These are phyloP conservation scores for Drosophila monieri DNA, from an alignment of 2,888 invertebrate genomes.

Conservation along the genomic window DNA sequence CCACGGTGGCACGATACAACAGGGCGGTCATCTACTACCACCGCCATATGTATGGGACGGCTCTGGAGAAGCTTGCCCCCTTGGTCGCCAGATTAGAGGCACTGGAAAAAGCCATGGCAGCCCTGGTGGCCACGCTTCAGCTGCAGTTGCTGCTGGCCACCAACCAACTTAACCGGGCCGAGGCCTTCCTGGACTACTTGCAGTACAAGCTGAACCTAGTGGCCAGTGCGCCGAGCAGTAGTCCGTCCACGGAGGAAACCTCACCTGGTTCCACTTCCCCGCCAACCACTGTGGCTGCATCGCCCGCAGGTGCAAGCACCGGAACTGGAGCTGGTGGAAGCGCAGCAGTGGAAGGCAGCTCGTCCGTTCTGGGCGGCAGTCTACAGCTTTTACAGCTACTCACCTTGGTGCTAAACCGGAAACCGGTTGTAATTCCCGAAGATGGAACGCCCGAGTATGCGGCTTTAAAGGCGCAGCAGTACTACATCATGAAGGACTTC, in stretches of 20 bases:
- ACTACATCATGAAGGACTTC: slow-evolving; percentile 84
- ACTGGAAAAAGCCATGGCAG: slow-evolving; percentile 77
- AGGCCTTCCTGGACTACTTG: slow-evolving; percentile 80
- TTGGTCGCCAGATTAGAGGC: slow-evolving; percentile 76
- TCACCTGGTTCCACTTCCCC: slow-evolving; percentile 11
- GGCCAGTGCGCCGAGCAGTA: slow-evolving; percentile 59
- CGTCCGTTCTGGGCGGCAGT: slow-evolving; percentile 48
- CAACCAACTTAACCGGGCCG: slow-evolving; percentile 82
- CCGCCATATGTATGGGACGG: slow-evolving; percentile 81
- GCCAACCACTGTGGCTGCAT: slow-evolving; percentile 17
- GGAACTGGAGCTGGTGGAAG: not conserved
- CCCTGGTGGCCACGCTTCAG: slow-evolving; percentile 80
- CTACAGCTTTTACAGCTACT: slow-evolving; percentile 80
- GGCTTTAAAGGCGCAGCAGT: slow-evolving; percentile 83
- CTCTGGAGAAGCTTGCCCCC: slow-evolving; percentile 78
- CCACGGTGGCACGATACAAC: slow-evolving; percentile 79
- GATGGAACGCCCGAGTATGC: slow-evolving; percentile 81
- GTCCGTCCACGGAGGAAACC: slow-evolving; percentile 19
- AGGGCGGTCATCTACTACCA: slow-evolving; percentile 82
- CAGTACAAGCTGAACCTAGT: slow-evolving; percentile 76
- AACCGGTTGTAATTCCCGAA: slow-evolving; percentile 77
- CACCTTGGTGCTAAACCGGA: slow-evolving; percentile 81
- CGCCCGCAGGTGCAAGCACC: slow-evolving; percentile 5
- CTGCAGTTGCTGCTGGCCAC: slow-evolving; percentile 81
- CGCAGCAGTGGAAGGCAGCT: slow-evolving; percentile 20